A percentile compares a stretch with the other conserved stretches of the same genome.
Conservation (phyloP, 1,140 invertebrate species). For the Drosophila arawakana region DNA sequence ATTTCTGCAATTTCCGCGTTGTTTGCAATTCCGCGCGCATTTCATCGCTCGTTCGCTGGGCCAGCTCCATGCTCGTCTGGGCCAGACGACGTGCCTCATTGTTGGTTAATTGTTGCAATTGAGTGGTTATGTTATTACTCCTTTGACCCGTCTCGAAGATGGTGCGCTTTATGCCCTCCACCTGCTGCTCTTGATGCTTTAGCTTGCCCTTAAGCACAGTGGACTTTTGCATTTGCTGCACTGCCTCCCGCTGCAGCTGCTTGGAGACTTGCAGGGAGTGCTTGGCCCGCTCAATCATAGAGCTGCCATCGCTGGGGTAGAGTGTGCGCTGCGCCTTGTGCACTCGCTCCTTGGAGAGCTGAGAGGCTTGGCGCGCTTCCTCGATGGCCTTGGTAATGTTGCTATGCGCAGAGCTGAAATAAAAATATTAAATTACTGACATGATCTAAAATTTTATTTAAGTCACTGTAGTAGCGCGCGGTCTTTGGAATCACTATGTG, state of each 20-base stretch:
- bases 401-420: constrained; percentile 90
- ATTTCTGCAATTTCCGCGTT: constrained; percentile 85
- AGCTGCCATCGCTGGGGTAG: constrained; percentile 83
- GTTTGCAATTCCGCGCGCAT: constrained; percentile 86
- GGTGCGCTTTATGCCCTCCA: constrained; percentile 85
- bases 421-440: neutral
- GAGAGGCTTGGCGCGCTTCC: constrained; percentile 88
- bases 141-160: constrained; percentile 85
- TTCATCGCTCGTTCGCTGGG: constrained; percentile 84
- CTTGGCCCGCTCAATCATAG: constrained; percentile 84
- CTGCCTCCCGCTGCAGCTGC: constrained; percentile 81
- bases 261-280: constrained; percentile 84
- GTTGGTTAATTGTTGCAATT: constrained; percentile 60
- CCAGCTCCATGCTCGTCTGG: constrained; percentile 84
- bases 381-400: constrained; percentile 90
- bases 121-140: constrained; percentile 85
- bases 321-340: constrained; percentile 69
- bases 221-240: constrained; percentile 84
- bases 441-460: constrained; percentile 1
- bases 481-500: too few species aligned
- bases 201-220: constrained; percentile 82
- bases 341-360: constrained; percentile 86
- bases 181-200: constrained; percentile 84
- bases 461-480: too few species aligned
- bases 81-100: constrained; percentile 68